Evolutionary conservation across 2,113 vertebrate species (phyloP), one percentile per base, ranked within the genome.

Genomic region (Aptenodytes patagonicus): DNA sequence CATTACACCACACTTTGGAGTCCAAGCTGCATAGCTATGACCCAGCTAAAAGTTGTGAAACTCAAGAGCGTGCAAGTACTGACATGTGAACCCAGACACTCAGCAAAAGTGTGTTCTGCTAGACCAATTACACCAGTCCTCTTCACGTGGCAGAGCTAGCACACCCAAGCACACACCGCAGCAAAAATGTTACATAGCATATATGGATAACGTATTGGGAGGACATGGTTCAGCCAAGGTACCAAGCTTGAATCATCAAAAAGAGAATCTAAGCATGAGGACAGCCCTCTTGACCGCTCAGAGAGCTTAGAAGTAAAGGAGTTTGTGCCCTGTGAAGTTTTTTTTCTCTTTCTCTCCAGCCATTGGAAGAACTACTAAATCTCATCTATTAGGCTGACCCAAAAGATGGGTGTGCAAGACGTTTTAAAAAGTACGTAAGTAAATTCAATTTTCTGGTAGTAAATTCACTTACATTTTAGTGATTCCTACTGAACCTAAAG

Each of bases 131-230:
- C 5, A 89, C 10, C 13, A 32, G 34, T 17, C 19, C 38, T 54
- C 42, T 25, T 65, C 60, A 60, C 0, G 2, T 4, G 32, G n/a
- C 52, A 92, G 52, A 51, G 57, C n/a, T 29, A 71, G 66, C 61
- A 79, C 28, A 71, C 17, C 5, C 4, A 0, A 81, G 5, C 0
- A 1, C 32, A 76, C 28, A 51, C 5, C 0, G 2, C 38, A 60
- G 25, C 22, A 71, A 40, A 87, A 68, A 4, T 10, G 6, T 44
- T 25, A 34, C 21, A 34, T 0, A 36, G 22, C 2, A 0, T 4
- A 31, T 5, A 20, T 31, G 29, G 34, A 55, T 36, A 61, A 52
- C 0, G 2, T 24, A 26, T 11, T 6, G 6, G 34, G 26, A 82
- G 7, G 14, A 24, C 24, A 42, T 1, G 6, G 31, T n/a, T 46